Evolutionary conservation across 2,797 vertebrate species (phyloP), one percentile per base, ranked within the genome.

Genomic region (Takifugu ocellatus): DNA sequence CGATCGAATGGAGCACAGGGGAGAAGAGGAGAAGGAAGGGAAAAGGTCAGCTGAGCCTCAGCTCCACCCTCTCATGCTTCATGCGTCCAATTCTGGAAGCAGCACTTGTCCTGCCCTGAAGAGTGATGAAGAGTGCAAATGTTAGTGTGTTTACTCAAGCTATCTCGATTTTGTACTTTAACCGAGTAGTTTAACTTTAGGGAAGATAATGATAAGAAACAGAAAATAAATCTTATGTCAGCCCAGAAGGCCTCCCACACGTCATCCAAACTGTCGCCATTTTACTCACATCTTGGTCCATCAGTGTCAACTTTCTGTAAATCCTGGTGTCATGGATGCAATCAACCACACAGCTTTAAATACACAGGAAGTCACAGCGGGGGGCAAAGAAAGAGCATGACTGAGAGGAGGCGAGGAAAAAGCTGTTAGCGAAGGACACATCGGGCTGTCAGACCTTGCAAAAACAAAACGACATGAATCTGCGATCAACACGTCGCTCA

Each of bases 1-100:
- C 60, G 66, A 81, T 74, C 42, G 25, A 75, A 62, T 54, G 72
- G 76, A 68, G 66, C 31, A 71, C 68, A 61, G 54, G 61, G 82
- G 64, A 29, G 46, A 78, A 78, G 79, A 82, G 78, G 68, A 82
- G 74, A 66, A 81, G 82, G 79, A 84, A 68, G 83, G 82, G 84
- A 54, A 68, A 77, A 83, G 84, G 88, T 89, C 84, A 88, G 86
- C 87, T 75, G 84, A 78, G 66, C 79, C 86, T 93, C 89, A 91
- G 87, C 90, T 92, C 88, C 57, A 84, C 71, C 88, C 87, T 90
- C 82, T 90, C 90, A 92, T 88, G 90, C 85, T 91, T 89, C 82
- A 82, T 87, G 70, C 31, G 73, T 71, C 68, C 42, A 72, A 75
- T 76, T 43, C 51, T 78, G 26, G 57, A 81, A 70, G 79, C 42